These are phyloP conservation scores for Hyphantria cunea DNA, from an alignment of 1,140 invertebrate species.

Conservation along the genomic window DNA sequence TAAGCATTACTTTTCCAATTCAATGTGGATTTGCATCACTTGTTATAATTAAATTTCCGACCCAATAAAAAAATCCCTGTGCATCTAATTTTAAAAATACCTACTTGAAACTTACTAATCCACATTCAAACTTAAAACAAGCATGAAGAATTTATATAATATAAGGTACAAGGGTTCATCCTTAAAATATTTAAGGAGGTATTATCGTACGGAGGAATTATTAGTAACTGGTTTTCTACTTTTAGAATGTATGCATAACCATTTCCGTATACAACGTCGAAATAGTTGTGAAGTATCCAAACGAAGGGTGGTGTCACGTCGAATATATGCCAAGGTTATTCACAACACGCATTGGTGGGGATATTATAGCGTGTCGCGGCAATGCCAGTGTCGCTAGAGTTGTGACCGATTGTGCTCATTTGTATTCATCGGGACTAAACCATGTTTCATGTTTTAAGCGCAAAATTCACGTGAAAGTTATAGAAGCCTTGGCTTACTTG, in stretches of 20 bases:
- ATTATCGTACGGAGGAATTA: not conserved
- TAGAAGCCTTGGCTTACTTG: conserved; percentile 5
- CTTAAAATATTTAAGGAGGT: too few species aligned
- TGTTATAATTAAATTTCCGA: too few species aligned
- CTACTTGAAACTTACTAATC: too few species aligned
- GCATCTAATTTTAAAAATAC: too few species aligned
- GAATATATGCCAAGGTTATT: conserved; percentile 39
- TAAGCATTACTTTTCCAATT: too few species aligned
- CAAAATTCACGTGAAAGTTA: conserved; percentile 11
- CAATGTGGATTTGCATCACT: too few species aligned
- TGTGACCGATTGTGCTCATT: conserved; percentile 20
- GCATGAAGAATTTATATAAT: too few species aligned
- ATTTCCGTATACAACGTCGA: too few species aligned
- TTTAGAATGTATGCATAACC: too few species aligned
- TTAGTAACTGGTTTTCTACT: not conserved
- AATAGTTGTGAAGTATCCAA: conserved; percentile 28
- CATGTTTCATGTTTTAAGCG: conserved; percentile 19
- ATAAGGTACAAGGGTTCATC: too few species aligned
- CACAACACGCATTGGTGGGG: conserved; percentile 17
- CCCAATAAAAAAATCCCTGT: too few species aligned
- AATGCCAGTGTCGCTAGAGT: conserved; percentile 4
- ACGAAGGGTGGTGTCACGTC: conserved; percentile 9
- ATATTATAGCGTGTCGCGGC: conserved; percentile 1
- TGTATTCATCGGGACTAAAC: conserved; percentile 30
- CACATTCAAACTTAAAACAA: too few species aligned